Percentiles rank a stretch among this genome's conserved stretches.
Conservation (phyloP, 2,888 invertebrate species). For the Andrena haemorrhoa region DNA sequence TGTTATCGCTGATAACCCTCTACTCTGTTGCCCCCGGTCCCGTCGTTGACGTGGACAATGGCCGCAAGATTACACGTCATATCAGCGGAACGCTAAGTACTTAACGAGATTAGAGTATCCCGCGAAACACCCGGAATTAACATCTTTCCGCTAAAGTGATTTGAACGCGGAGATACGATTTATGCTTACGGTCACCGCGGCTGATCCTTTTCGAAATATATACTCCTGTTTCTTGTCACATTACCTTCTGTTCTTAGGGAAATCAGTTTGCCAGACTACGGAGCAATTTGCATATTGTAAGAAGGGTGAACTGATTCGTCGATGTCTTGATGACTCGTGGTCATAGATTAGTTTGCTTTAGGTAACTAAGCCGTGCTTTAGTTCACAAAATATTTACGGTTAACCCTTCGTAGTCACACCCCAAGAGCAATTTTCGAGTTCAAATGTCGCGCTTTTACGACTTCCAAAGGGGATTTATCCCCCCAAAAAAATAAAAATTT, state of each 20-base stretch:
- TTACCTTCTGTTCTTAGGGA: no score
- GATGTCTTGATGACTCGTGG: no score
- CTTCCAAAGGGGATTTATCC: background rate
- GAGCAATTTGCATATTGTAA: no score
- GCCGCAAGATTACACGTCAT: conserved; percentile 62
- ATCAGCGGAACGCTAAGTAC: conserved; percentile 48
- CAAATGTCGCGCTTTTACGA: background rate
- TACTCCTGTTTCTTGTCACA: background rate
- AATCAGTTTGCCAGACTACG: no score
- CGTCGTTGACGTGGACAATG: conserved; percentile 61
- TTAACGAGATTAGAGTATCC: conserved; percentile 52
- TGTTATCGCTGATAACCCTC: conserved; percentile 61
- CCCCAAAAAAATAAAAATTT: background rate
- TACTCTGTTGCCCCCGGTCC: conserved; percentile 32
- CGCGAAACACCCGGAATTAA: conserved; percentile 31
- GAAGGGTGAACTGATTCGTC: no score
- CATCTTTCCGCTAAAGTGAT: conserved; percentile 23
- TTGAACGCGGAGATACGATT: background rate
- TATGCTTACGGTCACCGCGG: background rate
- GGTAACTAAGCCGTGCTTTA: no score
- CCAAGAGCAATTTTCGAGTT: no score
- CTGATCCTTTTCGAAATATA: background rate
- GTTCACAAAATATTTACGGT: no score
- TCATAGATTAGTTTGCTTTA: no score
- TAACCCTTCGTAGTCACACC: no score